Evolutionary conservation across 1,140 invertebrate species (phyloP).

Genomic region (Drosophila tropicalis): DNA sequence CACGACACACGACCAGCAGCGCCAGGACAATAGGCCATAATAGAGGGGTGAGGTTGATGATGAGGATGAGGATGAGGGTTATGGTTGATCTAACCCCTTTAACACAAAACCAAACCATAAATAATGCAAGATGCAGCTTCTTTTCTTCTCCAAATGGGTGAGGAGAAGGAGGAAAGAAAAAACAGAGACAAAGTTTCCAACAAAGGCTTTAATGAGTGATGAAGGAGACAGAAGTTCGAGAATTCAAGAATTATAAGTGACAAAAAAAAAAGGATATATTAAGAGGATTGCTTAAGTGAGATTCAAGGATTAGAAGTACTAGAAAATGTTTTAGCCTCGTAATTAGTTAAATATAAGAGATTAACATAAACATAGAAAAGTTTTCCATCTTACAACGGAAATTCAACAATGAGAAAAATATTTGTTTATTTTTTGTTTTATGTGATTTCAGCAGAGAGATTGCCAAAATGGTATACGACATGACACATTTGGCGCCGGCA

Average conservation of each 20-base stretch:
- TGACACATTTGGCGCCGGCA: conserved; percentile 76
- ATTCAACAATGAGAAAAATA: too few relatives aligned
- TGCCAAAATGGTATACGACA: conserved; percentile 78
- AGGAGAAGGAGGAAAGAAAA: too few relatives aligned
- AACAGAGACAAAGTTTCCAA: background rate
- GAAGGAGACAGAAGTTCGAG: background rate
- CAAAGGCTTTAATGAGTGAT: background rate
- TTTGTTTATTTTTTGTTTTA: background rate
- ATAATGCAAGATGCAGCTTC: conserved; percentile 52
- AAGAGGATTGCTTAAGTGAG: too few relatives aligned
- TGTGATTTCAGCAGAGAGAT: background rate
- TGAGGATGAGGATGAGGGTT: conserved; percentile 10
- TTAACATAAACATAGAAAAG: too few relatives aligned
- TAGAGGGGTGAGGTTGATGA: conserved; percentile 27
- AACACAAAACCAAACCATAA: conserved; percentile 46
- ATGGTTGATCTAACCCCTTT: conserved; percentile 32
- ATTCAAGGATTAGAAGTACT: too few relatives aligned
- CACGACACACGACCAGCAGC: conserved; percentile 41
- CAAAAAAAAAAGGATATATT: too few relatives aligned
- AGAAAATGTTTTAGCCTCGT: too few relatives aligned
- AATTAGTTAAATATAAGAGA: too few relatives aligned
- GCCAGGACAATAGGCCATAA: background rate
- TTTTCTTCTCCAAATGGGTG: background rate
- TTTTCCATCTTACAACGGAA: too few relatives aligned
- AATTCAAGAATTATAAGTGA: too few relatives aligned